A percentile compares a stretch with the other conserved stretches of the same genome.
phyloP scores from a whole-genome alignment of 2,888 invertebrate genomes.

The Troides oblongomaculatus region DNA sequence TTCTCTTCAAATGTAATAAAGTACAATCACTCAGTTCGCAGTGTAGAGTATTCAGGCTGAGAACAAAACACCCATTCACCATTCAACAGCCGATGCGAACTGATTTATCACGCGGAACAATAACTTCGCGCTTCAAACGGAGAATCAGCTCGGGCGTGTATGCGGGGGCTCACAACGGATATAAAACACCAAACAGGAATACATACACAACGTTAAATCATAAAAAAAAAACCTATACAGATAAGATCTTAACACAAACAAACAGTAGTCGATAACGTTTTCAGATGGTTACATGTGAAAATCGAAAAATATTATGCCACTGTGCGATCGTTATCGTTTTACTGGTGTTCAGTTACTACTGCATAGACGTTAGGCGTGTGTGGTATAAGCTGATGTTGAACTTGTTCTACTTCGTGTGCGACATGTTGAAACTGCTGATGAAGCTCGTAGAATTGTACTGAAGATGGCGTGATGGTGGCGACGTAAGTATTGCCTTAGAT shows the following conservation, averaged over 20 bases:
- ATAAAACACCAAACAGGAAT: constrained; percentile 12
- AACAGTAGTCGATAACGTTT: constrained; percentile 36
- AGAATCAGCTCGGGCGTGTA: constrained; percentile 9
- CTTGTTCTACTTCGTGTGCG: constrained; percentile 65
- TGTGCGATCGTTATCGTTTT: constrained; percentile 46
- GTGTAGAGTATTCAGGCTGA: not conserved
- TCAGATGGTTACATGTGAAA: constrained; percentile 70
- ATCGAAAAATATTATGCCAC: constrained; percentile 58
- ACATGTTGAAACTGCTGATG: constrained; percentile 62
- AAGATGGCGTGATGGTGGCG: constrained; percentile 6
- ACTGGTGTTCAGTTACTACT: constrained; percentile 50
- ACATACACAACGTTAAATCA: constrained; percentile 1
- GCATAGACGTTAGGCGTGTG: constrained; percentile 62
- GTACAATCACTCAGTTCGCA: not conserved
- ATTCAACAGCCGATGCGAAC: constrained; percentile 9
- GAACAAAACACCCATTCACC: constrained; percentile 7
- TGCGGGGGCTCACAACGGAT: constrained; percentile 24
- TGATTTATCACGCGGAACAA: constrained; percentile 20
- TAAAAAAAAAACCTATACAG: not conserved
- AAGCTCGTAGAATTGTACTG: constrained; percentile 51
- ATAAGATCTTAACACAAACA: constrained; percentile 25
- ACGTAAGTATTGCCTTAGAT: constrained; percentile 7
- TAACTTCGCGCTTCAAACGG: constrained; percentile 30
- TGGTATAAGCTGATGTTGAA: constrained; percentile 69
- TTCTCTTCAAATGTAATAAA: not conserved